Evolutionary conservation across 2,797 vertebrate genomes (phyloP), one percentile per base, ranked within the genome.

Genomic region (Rhynchonycteris naso): DNA sequence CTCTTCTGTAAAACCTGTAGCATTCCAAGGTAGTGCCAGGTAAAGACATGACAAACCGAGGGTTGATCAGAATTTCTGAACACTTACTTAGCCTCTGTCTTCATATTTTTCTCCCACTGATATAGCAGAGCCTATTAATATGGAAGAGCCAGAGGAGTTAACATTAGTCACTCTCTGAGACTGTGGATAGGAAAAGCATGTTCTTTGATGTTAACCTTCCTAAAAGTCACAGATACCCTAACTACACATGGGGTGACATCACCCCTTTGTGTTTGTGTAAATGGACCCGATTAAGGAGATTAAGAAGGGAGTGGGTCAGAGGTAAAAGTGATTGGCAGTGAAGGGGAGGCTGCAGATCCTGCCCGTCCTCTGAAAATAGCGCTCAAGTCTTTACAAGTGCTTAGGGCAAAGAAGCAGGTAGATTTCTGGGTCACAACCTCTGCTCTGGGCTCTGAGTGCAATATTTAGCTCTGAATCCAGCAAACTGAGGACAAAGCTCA

Each of bases 161-260:
- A 86, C 87, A 68, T 94, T 66, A 89, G 68, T 96, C 95, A 94
- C 50, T 92, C 35, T n/a, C 54, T 38, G 87, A 84, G 82, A 94
- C 68, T 59, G 26, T 26, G 50, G 16, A 58, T 61, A 78, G 80
- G 47, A 93, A 90, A 93, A 96, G 6, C 28, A 54, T 58, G 11
- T 81, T 76, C 74, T 96, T 97, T 97, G 96, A 95, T 93, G 91
- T 95, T 95, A 89, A 66, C 87, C 71, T 95, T 93, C 69, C 43
- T 93, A 86, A 94, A 94, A 94, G 88, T 33, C n/a, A 68, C 38
- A 92, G 72, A 82, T 63, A 65, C n/a, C 8, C 88, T 88, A 85
- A 90, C 35, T 83, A 87, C 38, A 72, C 28, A 28, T 58, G 35
- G 26, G 80, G 38, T 95, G 93, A 93, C 84, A 78, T 96, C 93